Evolutionary conservation across 1,140 invertebrate species (phyloP), one percentile per base, ranked within the genome.

Genomic region (Monochamus saltuarius): DNA sequence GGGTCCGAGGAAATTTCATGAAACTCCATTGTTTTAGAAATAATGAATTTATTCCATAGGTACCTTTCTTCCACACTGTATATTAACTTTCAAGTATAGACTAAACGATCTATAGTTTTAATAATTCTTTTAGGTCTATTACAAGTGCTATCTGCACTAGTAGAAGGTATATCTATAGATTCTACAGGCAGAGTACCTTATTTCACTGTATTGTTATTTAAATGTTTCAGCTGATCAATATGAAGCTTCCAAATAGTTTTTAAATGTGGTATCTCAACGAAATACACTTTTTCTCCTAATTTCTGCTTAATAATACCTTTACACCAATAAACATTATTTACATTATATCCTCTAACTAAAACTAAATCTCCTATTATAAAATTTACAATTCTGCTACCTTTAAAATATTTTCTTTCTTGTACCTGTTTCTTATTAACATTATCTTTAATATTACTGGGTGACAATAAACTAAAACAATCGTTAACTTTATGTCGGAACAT

Each of bases 401-500:
- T 49, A 34, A 34, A 29, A 49, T 22, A 17, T 22, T 19, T 49
- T 19, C 19, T 19, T 16, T 38, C 34, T 7, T 53, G 7, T 16
- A 19, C 17, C 37, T 53, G 50, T 37, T 36, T 38, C n/a, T 13
- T 35, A 13, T 37, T 19, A 38, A 53, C 50, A 2, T 38, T 53
- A 7, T 37, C 14, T 35, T n/a, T 13, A 13, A 53, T n/a, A 13
- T 16, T 34, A 37, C 17, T 53, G 8, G 47, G 36, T 52, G 29
- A 50, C 42, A 54, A 14, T 13, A 39, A 13, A 54, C 36, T 35
- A 40, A 60, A 60, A 35, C 34, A 9, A 29, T 43, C 47, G 47
- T 37, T 46, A 10, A 55, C n/a, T 16, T 42, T 42, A 11, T 51
- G 39, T 42, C 50, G 50, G 22, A 54, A 60, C 50, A 60, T 60